These are phyloP conservation scores for Leptatherina wallacei DNA, from an alignment of 2,797 vertebrate species.

Conservation along the genomic window DNA sequence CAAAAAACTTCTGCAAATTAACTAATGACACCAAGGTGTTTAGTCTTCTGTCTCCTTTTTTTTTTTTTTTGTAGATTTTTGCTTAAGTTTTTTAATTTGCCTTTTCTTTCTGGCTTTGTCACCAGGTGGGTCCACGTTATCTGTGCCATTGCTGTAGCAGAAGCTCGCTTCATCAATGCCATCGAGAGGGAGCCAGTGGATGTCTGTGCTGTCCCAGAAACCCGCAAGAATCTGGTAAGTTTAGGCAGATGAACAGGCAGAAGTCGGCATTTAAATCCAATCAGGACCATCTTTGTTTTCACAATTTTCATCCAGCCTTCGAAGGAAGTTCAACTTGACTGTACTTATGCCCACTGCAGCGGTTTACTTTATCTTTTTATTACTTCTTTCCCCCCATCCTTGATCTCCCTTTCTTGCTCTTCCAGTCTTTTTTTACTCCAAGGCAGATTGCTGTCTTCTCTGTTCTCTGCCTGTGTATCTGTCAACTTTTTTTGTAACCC, in stretches of 20 bases:
- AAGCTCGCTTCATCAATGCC: slow-evolving; percentile 90
- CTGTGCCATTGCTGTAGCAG: slow-evolving; percentile 94
- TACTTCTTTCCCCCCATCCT: not conserved
- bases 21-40: not conserved
- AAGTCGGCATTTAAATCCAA: not conserved
- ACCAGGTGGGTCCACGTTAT: slow-evolving; percentile 95
- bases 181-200: slow-evolving; percentile 93
- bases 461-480: slow-evolving; percentile 25
- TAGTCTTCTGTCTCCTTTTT: not conserved
- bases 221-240: slow-evolving; percentile 92
- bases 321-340: not conserved
- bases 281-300: not conserved
- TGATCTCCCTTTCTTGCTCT: not conserved
- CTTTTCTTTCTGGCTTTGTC: not conserved
- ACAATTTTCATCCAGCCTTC: not conserved
- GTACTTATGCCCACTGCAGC: not conserved
- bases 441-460: slow-evolving; percentile 11
- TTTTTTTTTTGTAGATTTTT: not conserved
- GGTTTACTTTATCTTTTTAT: not conserved
- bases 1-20: not conserved
- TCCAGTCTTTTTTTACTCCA: slow-evolving; percentile 1
- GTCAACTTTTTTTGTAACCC: slow-evolving; percentile 10
- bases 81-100: not conserved
- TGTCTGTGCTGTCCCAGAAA: slow-evolving; percentile 89
- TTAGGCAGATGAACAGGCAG: not conserved